Conservation (phyloP, 2,888 invertebrate species). For the Nebria brevicollis region DNA sequence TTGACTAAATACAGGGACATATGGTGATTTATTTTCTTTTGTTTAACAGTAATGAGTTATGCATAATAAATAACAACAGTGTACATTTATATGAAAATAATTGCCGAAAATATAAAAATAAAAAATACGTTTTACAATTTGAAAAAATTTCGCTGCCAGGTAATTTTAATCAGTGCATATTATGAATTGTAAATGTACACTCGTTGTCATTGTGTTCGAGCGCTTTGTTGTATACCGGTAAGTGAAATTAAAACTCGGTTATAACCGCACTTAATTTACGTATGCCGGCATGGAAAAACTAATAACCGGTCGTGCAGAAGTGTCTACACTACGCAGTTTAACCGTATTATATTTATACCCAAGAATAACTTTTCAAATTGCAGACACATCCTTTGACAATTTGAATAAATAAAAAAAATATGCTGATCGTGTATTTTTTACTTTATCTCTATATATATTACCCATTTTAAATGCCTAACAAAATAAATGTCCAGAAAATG, state of each 20-base stretch:
- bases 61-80: too few relatives aligned
- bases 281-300: background rate
- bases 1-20: too few relatives aligned
- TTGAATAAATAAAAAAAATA: background rate
- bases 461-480: too few relatives aligned
- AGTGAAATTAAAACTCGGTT: background rate
- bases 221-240: background rate
- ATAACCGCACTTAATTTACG: background rate
- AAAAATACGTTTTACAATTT: background rate
- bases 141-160: background rate
- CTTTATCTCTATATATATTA: background rate
- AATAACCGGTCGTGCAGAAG: slow-evolving; percentile 1
- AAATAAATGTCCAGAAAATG: too few relatives aligned
- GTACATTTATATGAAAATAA: background rate
- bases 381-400: background rate
- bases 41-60: too few relatives aligned
- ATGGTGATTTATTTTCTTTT: too few relatives aligned
- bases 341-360: background rate
- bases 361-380: background rate
- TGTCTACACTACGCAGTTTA: background rate
- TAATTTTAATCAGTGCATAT: background rate
- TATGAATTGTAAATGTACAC: background rate
- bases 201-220: background rate
- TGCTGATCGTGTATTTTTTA: background rate
- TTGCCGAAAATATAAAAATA: background rate